These are phyloP conservation scores for Calonectris borealis DNA, from an alignment of 2,113 vertebrate genomes.

Conservation along the genomic window DNA sequence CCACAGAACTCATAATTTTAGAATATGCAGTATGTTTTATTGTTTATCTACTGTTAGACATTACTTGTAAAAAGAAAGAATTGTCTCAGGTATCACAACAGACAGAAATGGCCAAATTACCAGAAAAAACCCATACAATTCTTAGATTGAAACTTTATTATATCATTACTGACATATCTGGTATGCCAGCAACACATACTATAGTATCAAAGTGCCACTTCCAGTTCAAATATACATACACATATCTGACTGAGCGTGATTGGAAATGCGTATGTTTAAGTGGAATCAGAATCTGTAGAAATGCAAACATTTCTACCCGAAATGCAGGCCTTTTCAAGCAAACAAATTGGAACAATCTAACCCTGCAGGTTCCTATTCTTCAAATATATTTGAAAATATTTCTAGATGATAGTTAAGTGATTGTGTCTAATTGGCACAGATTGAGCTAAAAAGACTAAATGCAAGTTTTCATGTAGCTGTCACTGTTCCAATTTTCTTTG, in stretches of 20 bases:
- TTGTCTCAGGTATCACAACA: background rate
- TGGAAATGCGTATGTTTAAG: rapidly evolving
- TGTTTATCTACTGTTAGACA: background rate
- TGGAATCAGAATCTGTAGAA: background rate
- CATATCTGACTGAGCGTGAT: background rate
- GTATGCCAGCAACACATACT: background rate
- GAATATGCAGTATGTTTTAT: background rate
- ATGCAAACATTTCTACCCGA: background rate
- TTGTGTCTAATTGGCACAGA: background rate
- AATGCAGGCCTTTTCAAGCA: background rate
- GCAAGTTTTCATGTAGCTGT: background rate
- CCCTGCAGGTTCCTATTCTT: background rate
- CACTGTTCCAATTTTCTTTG: background rate
- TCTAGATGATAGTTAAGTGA: background rate
- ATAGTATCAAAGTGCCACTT: background rate
- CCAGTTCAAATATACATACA: background rate
- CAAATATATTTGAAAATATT: background rate
- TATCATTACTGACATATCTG: background rate
- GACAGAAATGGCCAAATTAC: background rate
- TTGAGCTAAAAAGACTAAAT: background rate
- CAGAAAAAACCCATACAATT: background rate
- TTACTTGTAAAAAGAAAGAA: background rate
- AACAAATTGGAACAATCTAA: background rate
- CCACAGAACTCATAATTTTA: background rate
- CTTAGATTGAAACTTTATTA: background rate